Conservation (phyloP, 2,888 invertebrate genomes). For the Nysson spinosus region DNA sequence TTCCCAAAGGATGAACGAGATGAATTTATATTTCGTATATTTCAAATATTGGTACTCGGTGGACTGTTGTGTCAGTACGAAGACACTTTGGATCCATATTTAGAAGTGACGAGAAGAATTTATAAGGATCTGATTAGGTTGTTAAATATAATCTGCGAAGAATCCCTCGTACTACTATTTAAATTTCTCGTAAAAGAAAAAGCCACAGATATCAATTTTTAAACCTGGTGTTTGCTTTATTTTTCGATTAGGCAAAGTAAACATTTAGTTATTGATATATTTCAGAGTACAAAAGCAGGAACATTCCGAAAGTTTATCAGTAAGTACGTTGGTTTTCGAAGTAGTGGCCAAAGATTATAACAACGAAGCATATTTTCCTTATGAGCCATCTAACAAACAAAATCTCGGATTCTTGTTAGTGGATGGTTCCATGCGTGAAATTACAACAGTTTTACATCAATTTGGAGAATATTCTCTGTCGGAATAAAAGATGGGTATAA, state of each 20-base stretch:
- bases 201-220: too few relatives aligned
- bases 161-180: too few relatives aligned
- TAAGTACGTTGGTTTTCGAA: slow-evolving; percentile 70
- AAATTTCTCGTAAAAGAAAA: too few relatives aligned
- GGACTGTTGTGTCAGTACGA: slow-evolving; percentile 81
- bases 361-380: slow-evolving; percentile 68
- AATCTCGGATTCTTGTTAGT: slow-evolving; percentile 79
- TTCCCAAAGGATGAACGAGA: slow-evolving; percentile 77
- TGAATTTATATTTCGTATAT: slow-evolving; percentile 80
- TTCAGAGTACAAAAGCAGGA: slow-evolving; percentile 69
- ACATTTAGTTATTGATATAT: slow-evolving; percentile 15
- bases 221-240: too few relatives aligned
- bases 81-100: slow-evolving; percentile 79
- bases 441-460: slow-evolving; percentile 70
- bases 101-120: slow-evolving; percentile 78
- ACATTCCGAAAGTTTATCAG: slow-evolving; percentile 55
- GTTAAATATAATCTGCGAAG: slow-evolving; percentile 1
- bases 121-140: slow-evolving; percentile 80
- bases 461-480: slow-evolving; percentile 46
- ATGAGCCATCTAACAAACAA: slow-evolving; percentile 64
- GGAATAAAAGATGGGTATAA: neutral
- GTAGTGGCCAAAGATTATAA: slow-evolving; percentile 66
- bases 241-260: too few relatives aligned
- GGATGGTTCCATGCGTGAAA: slow-evolving; percentile 66
- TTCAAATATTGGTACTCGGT: slow-evolving; percentile 80